A percentile compares a stretch with the other conserved stretches of the same genome.
Conservation (phyloP, 2,888 invertebrate genomes). For the Folsomia candida region DNA sequence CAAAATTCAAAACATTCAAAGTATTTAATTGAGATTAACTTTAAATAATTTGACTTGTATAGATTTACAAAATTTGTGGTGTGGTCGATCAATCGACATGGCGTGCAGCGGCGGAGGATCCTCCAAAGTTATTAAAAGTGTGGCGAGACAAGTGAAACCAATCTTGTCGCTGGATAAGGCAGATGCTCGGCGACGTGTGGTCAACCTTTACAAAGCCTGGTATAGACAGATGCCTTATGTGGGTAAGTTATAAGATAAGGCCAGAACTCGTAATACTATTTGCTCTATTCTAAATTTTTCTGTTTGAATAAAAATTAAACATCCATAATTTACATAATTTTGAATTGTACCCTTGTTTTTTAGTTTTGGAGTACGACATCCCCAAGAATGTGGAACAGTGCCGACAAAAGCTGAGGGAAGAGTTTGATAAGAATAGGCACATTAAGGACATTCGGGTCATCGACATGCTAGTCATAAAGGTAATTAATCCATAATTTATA, state of each 20-base stretch:
- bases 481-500: conserved; percentile 54
- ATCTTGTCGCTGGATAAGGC: conserved; percentile 72
- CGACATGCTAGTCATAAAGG: conserved; percentile 89
- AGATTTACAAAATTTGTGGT: too few species aligned
- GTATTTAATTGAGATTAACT: too few species aligned
- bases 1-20: too few species aligned
- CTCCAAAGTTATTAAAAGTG: conserved; percentile 57
- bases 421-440: conserved; percentile 72
- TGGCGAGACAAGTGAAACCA: conserved; percentile 73
- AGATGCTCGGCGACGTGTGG: conserved; percentile 78
- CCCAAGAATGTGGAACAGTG: conserved; percentile 71
- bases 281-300: neutral
- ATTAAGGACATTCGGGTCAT: conserved; percentile 82
- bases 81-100: too few species aligned
- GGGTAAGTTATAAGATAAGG: conserved; percentile 62
- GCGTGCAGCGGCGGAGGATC: conserved; percentile 31
- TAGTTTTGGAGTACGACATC: conserved; percentile 81
- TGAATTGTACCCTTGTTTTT: too few species aligned
- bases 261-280: neutral
- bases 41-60: too few species aligned
- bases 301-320: too few species aligned
- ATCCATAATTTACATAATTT: too few species aligned
- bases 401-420: conserved; percentile 70
- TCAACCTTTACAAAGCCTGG: conserved; percentile 91
- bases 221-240: conserved; percentile 85